Conservation (phyloP, 2,888 invertebrate genomes). For the Autographa gamma region DNA sequence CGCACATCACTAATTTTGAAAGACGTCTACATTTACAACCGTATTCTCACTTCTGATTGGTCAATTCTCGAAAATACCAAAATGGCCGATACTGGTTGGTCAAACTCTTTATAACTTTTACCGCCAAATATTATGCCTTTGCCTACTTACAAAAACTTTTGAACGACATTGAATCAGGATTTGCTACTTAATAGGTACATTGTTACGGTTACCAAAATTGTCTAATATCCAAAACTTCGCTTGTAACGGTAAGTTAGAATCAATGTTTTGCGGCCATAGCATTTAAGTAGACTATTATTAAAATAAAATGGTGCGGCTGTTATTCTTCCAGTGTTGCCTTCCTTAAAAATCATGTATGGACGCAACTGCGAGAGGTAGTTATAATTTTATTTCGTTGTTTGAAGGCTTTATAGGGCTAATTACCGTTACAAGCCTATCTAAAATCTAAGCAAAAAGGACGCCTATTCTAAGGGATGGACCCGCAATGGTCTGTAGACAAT, state of each 20-base stretch:
- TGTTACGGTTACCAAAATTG: constrained; percentile 1
- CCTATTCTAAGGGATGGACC: constrained; percentile 61
- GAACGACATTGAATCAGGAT: constrained; percentile 3
- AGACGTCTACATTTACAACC: constrained; percentile 13
- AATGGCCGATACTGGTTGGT: constrained; percentile 23
- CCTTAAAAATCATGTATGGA: background rate
- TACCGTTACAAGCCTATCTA: constrained; percentile 29
- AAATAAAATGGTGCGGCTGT: too few relatives aligned
- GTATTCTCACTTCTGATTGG: constrained; percentile 23
- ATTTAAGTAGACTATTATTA: too few relatives aligned
- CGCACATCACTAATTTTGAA: constrained; percentile 13
- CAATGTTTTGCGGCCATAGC: too few relatives aligned
- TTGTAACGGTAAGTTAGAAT: constrained; percentile 1
- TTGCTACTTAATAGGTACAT: constrained; percentile 7
- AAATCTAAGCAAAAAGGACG: constrained; percentile 46
- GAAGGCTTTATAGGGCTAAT: background rate
- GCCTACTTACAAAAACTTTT: background rate
- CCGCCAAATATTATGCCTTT: background rate
- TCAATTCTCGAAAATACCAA: background rate
- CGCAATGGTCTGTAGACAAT: constrained; percentile 53
- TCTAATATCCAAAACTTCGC: background rate
- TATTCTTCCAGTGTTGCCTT: background rate
- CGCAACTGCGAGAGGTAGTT: background rate
- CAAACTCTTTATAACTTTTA: background rate
- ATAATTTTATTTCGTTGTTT: background rate